These are phyloP conservation scores for Tineola bisselliella DNA, from an alignment of 2,888 invertebrate species.

Conservation along the genomic window DNA sequence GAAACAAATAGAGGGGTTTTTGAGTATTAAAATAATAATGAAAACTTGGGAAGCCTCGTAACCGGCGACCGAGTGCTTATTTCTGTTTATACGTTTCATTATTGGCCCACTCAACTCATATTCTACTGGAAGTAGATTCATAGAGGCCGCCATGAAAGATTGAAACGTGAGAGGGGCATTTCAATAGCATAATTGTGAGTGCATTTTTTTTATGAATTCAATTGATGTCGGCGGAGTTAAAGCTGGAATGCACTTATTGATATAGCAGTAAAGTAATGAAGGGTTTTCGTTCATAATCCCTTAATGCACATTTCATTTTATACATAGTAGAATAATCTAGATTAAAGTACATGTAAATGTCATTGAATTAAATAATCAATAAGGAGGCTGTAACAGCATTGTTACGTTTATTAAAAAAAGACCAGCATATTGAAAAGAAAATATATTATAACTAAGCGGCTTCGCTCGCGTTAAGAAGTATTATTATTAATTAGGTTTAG, in stretches of 20 bases:
- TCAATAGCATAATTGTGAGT: conserved; percentile 66
- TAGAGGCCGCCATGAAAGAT: conserved; percentile 63
- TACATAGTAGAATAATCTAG: no score
- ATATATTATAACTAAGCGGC: no score
- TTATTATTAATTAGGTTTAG: no score
- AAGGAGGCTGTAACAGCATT: no score
- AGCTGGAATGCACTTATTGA: conserved; percentile 62
- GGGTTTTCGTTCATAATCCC: conserved; percentile 13
- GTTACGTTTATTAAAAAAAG: no score
- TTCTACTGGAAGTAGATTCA: conserved; percentile 59
- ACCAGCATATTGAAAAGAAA: no score
- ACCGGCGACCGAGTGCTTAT: conserved; percentile 52
- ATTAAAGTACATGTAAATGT: no score
- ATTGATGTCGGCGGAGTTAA: conserved; percentile 59
- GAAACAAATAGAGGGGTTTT: not conserved
- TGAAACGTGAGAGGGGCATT: conserved; percentile 64
- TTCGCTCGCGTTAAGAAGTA: no score
- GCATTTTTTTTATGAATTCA: conserved; percentile 57
- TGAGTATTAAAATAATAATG: not conserved
- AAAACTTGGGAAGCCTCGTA: conserved; percentile 19
- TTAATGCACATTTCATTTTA: not conserved
- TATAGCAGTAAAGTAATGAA: conserved; percentile 34
- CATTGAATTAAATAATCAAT: no score
- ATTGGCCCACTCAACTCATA: conserved; percentile 65
- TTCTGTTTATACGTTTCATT: conserved; percentile 46